A percentile compares a stretch with the other conserved stretches of the same genome.
phyloP scores from a whole-genome alignment of 2,113 vertebrate genomes.

The Neopipo cinnamomea region DNA sequence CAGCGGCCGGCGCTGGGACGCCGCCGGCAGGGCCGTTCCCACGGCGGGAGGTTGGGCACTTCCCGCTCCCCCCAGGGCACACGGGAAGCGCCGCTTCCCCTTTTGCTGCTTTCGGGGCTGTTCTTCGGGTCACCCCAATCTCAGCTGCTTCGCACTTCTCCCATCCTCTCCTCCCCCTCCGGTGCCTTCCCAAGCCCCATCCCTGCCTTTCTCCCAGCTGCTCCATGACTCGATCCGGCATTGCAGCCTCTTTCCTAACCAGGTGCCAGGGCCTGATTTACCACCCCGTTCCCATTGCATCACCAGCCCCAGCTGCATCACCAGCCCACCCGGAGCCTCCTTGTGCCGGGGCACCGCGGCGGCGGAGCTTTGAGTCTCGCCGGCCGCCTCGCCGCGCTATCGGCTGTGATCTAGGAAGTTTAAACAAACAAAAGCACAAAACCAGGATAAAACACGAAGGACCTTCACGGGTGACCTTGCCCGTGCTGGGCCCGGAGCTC shows the following conservation, averaged over 20 bases:
- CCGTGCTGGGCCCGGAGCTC: neutral
- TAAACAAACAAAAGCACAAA: constrained; percentile 33
- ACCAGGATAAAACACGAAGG: neutral
- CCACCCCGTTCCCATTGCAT: accelerated
- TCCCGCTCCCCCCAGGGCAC: neutral
- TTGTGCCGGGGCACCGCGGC: accelerated
- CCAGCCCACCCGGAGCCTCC: neutral
- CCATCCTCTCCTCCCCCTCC: neutral
- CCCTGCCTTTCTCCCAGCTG: neutral
- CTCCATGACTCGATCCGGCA: accelerated
- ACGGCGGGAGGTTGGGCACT: neutral
- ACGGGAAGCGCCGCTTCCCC: neutral
- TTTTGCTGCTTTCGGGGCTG: accelerated
- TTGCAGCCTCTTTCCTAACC: accelerated
- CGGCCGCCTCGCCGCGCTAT: neutral
- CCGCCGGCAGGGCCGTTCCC: accelerated
- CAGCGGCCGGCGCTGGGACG: accelerated
- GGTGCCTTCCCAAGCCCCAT: accelerated
- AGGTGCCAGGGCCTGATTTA: accelerated
- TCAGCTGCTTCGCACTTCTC: accelerated
- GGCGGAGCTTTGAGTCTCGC: neutral
- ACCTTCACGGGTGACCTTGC: neutral
- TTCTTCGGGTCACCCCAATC: neutral
- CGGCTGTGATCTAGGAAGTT: neutral
- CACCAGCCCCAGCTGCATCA: accelerated